phyloP scores from a whole-genome alignment of 2,888 invertebrate species.

The Standfussiana lucernea region DNA sequence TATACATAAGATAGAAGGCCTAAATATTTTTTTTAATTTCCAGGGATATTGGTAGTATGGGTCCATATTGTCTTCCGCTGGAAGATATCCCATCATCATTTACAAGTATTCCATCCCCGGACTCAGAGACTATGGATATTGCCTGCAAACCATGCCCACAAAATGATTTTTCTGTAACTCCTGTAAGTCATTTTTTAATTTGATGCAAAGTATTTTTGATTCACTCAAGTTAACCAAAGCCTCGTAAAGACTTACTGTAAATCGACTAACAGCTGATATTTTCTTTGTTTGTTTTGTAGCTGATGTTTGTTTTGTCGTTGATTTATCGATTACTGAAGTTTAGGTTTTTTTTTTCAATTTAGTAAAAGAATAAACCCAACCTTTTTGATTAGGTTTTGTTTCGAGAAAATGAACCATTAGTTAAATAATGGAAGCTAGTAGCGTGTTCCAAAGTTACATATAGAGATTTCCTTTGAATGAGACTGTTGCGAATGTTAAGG shows the following conservation, averaged over 20 bases:
- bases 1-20: neutral
- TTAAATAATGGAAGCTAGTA: neutral
- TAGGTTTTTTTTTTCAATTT: neutral
- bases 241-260: neutral
- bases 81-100: slow-evolving; percentile 24
- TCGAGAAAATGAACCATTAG: neutral
- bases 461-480: neutral
- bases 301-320: too few relatives aligned
- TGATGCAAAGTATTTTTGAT: neutral
- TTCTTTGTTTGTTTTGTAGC: too few relatives aligned
- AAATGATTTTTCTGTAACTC: slow-evolving; percentile 38
- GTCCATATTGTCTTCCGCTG: slow-evolving; percentile 6
- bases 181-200: slow-evolving; percentile 5
- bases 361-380: neutral
- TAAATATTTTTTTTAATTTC: neutral
- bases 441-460: neutral
- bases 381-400: neutral
- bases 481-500: neutral
- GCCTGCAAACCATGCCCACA: slow-evolving; percentile 14
- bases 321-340: neutral
- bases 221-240: neutral
- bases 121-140: slow-evolving; percentile 53
- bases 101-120: slow-evolving; percentile 40
- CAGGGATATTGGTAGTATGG: slow-evolving; percentile 45
- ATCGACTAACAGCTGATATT: too few relatives aligned